Conservation (phyloP, 2,888 invertebrate genomes). For the Tiliacea citrago region DNA sequence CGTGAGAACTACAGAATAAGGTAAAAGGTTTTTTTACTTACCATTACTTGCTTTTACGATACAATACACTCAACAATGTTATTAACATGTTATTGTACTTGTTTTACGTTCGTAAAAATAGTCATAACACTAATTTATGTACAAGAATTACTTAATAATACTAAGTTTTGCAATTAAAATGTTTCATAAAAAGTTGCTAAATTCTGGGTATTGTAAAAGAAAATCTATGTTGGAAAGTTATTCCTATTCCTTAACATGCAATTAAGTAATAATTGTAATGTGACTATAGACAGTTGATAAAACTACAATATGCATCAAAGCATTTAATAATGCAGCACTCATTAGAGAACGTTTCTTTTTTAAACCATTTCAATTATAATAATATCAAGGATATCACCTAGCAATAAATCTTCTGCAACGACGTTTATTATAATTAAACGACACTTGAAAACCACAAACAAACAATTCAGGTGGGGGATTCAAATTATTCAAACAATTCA, state of each 20-base stretch:
- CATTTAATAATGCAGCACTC: background rate
- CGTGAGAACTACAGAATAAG: constrained; percentile 72
- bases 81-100: constrained; percentile 57
- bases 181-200: constrained; percentile 25
- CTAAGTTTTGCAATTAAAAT: constrained; percentile 33
- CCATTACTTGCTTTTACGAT: constrained; percentile 73
- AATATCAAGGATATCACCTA: background rate
- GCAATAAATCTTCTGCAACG: constrained; percentile 38
- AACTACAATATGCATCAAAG: background rate
- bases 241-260: background rate
- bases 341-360: background rate
- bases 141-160: constrained; percentile 25
- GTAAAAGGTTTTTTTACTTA: constrained; percentile 73
- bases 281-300: background rate
- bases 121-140: constrained; percentile 56
- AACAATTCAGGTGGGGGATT: constrained; percentile 55
- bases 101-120: constrained; percentile 55
- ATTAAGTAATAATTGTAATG: background rate
- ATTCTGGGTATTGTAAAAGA: constrained; percentile 27
- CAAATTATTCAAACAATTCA: constrained; percentile 80
- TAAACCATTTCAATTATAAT: constrained; percentile 1
- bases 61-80: constrained; percentile 55
- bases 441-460: constrained; percentile 44
- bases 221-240: constrained; percentile 8
- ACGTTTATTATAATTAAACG: constrained; percentile 52